Evolutionary conservation across 2,113 vertebrate genomes (phyloP).

Genomic region (Siniperca chuatsi): DNA sequence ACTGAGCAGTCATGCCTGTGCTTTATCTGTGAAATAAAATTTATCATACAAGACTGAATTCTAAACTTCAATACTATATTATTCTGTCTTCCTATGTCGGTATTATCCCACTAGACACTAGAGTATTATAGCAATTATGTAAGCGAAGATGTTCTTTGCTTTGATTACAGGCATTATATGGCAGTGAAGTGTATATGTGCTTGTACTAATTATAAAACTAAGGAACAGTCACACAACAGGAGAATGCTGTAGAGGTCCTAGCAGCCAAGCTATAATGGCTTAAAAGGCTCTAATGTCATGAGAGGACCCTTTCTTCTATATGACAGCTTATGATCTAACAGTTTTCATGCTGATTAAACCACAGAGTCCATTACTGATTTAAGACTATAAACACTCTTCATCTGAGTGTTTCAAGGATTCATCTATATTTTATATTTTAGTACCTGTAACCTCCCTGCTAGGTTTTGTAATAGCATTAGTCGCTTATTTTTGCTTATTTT

Average conservation of each 20-base stretch:
- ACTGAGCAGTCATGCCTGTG: background rate
- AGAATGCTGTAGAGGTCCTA: background rate
- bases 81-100: background rate
- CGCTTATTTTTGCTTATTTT: background rate
- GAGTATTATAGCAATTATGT: slow-evolving; percentile 14
- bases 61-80: slow-evolving; percentile 5
- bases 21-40: slow-evolving; percentile 8
- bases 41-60: slow-evolving; percentile 1
- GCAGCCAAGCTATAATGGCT: background rate
- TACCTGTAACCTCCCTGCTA: background rate
- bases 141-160: slow-evolving; percentile 9
- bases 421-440: background rate
- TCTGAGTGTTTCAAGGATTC: background rate
- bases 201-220: slow-evolving; percentile 20
- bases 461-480: background rate
- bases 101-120: slow-evolving; percentile 14
- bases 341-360: background rate
- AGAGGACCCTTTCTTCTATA: background rate
- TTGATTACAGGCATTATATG: slow-evolving; percentile 29
- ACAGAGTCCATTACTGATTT: background rate
- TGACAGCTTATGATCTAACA: background rate
- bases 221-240: slow-evolving; percentile 19
- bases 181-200: background rate
- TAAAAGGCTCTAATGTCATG: slow-evolving; percentile 5
- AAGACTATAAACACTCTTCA: background rate